These are phyloP conservation scores for Meiosimyza decipiens DNA, from an alignment of 2,888 invertebrate species.

Conservation along the genomic window DNA sequence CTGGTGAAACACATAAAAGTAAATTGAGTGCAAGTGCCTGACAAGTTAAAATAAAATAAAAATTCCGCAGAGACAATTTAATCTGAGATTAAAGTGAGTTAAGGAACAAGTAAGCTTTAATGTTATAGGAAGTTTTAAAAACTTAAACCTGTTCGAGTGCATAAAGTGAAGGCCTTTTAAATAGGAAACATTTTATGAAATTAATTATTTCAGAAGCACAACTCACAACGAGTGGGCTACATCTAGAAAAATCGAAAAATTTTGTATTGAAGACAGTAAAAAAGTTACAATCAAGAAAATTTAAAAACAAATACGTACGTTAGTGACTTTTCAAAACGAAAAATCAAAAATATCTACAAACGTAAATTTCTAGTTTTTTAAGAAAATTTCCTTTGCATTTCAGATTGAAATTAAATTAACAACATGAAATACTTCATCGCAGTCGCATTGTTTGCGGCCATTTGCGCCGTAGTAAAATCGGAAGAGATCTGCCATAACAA, in stretches of 20 bases:
- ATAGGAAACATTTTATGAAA: slow-evolving; percentile 32
- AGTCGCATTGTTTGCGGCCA: slow-evolving; percentile 67
- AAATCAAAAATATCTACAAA: background rate
- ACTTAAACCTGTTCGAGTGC: slow-evolving; percentile 2
- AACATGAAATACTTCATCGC: slow-evolving; percentile 62
- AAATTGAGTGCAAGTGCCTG: slow-evolving; percentile 18
- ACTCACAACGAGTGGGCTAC: slow-evolving; percentile 35
- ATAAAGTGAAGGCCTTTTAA: slow-evolving; percentile 28
- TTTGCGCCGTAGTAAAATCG: slow-evolving; percentile 65
- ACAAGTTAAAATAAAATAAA: slow-evolving; percentile 35
- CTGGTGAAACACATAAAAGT: slow-evolving; percentile 48
- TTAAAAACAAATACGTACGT: slow-evolving; percentile 25
- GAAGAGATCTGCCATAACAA: slow-evolving; percentile 73
- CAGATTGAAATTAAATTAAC: background rate
- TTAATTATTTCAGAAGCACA: slow-evolving; percentile 36
- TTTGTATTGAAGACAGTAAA: slow-evolving; percentile 6
- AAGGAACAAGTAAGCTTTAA: slow-evolving; percentile 44
- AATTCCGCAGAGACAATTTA: slow-evolving; percentile 39
- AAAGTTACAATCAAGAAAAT: background rate
- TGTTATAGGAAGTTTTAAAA: slow-evolving; percentile 19
- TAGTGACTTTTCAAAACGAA: background rate
- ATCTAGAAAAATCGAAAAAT: slow-evolving; percentile 14
- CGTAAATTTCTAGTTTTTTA: slow-evolving; percentile 1
- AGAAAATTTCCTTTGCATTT: slow-evolving; percentile 9
- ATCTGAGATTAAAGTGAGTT: slow-evolving; percentile 14